phyloP scores from a whole-genome alignment of 2,113 vertebrate genomes.

The Copsychus sechellarum region DNA sequence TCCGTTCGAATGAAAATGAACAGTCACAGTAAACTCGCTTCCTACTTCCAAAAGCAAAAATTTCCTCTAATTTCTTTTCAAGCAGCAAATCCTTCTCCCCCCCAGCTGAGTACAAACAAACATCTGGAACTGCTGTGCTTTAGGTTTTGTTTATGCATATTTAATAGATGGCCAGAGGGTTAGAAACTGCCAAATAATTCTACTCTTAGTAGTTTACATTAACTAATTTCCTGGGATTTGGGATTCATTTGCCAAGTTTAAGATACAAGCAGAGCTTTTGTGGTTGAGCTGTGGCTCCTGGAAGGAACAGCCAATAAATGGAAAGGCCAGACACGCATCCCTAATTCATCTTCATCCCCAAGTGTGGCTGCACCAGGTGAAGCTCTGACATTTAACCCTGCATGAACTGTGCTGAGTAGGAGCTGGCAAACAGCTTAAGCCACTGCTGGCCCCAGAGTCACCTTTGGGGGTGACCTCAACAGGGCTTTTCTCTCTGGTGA shows the following conservation, averaged over 20 bases:
- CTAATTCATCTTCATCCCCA: not conserved
- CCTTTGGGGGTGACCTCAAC: not conserved
- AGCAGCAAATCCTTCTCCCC: not conserved
- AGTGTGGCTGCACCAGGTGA: not conserved
- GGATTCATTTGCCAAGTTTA: not conserved
- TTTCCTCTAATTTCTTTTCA: constrained; percentile 17
- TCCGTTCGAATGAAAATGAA: not conserved
- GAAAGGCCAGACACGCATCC: not conserved
- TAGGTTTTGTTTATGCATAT: constrained; percentile 1
- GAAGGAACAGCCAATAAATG: not conserved
- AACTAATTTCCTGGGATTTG: not conserved
- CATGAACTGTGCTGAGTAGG: not conserved
- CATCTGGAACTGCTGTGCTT: constrained; percentile 49
- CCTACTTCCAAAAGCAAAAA: constrained; percentile 7
- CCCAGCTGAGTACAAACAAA: constrained; percentile 33
- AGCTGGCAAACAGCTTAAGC: not conserved
- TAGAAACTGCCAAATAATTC: constrained; percentile 28
- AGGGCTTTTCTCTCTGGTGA: not conserved
- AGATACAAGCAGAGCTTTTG: not conserved
- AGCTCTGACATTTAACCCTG: not conserved
- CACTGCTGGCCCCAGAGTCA: not conserved
- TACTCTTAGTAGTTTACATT: not conserved
- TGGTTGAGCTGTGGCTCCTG: not conserved
- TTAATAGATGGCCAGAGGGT: constrained; percentile 5
- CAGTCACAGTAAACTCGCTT: not conserved